Evolutionary conservation across 1,140 invertebrate species (phyloP), one percentile per base, ranked within the genome.

Genomic region (Oedothorax gibbosus): DNA sequence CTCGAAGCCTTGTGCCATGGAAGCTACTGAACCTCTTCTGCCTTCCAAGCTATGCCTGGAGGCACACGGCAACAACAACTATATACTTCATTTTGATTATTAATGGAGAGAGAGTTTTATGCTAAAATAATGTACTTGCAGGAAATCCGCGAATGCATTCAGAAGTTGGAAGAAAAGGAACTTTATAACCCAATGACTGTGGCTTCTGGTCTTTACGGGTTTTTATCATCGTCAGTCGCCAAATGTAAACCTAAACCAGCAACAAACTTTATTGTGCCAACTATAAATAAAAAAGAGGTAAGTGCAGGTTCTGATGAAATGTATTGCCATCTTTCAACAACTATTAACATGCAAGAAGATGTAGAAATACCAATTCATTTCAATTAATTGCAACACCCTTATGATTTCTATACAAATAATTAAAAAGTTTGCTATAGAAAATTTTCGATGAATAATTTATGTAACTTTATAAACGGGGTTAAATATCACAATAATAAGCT

Each of bases 151-250:
- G 54, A 78, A 51, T 85, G 56, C 15, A 62, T 85, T 0, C 21
- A 69, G 18, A 60, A 20, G 11, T 14, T 85, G 6, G 62, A 78
- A 18, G 11, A 71, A 62, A 78, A 64, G 21, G 53, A 69, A 2
- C 10, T 78, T 9, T 85, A 62, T 49, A 85, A 85, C 50, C 83
- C 83, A 11, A 11, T 85, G 21, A 14, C 72, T 5, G 56, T 71
- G 11, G 56, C 65, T 54, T 78, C 64, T 0, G 83, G 83, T 18
- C 14, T 85, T 10, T 85, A 78, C 9, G 8, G 49, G 4, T 71
- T 68, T 54, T 56, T 85, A 18, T 60, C 75, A 49, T 54, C 81
- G 2, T 56, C 69, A 6, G 11, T 66, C n/a, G 12, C 12, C 8
- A 84, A 76, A 12, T 20, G 50, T 21, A 84, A 20, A 68, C 20